Percentiles rank a stretch among this genome's conserved stretches.
Evolutionary conservation across 2,113 vertebrate genomes (phyloP).

Genomic region (Hassar affinis): DNA sequence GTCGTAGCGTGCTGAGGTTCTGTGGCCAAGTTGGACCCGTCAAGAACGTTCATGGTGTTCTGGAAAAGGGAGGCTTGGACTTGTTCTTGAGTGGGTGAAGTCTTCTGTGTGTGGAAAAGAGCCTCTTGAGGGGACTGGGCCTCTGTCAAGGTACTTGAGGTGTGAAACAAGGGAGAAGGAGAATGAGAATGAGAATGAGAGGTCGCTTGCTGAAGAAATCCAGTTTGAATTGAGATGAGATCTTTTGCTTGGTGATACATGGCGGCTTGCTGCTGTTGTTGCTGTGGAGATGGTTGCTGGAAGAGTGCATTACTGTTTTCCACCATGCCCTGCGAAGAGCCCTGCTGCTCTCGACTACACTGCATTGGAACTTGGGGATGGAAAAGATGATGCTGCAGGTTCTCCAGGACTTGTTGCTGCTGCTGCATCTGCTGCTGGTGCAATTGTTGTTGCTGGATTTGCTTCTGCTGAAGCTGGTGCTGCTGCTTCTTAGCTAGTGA

Average conservation of each 20-base stretch:
- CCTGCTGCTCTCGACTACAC: slow-evolving; percentile 81
- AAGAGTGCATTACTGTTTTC: slow-evolving; percentile 77
- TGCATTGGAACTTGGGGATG: slow-evolving; percentile 90
- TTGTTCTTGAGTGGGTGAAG: slow-evolving; percentile 82
- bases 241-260: slow-evolving; percentile 88
- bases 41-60: slow-evolving; percentile 81
- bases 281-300: slow-evolving; percentile 71
- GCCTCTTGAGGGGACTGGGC: slow-evolving; percentile 77
- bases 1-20: slow-evolving; percentile 80
- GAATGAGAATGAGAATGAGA: slow-evolving; percentile 64
- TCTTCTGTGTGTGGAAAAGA: slow-evolving; percentile 80
- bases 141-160: slow-evolving; percentile 81
- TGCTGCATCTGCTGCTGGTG: slow-evolving; percentile 72
- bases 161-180: slow-evolving; percentile 89
- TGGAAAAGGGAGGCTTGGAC: slow-evolving; percentile 89
- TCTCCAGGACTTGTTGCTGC: slow-evolving; percentile 80
- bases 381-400: slow-evolving; percentile 82
- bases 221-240: slow-evolving; percentile 86
- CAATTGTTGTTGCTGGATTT: slow-evolving; percentile 73
- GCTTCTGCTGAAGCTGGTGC: slow-evolving; percentile 80
- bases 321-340: slow-evolving; percentile 73
- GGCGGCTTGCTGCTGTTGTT: slow-evolving; percentile 83
- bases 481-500: slow-evolving; percentile 81
- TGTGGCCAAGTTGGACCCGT: slow-evolving; percentile 77
- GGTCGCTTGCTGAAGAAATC: slow-evolving; percentile 85